Conservation (phyloP, 2,797 vertebrate genomes). For the Notolepis coatsorum region DNA sequence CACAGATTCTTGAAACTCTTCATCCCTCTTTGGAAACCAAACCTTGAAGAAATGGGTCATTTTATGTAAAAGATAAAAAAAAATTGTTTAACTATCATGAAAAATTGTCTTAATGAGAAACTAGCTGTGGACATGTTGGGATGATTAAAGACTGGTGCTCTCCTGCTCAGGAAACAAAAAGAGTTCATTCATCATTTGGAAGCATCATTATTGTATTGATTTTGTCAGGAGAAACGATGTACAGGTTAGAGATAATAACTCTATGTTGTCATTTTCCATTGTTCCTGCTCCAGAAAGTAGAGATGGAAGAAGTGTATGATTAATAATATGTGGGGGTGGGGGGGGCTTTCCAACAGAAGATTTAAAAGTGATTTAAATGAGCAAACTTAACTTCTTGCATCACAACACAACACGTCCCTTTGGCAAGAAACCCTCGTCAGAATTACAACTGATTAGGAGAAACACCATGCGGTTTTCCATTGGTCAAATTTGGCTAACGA, state of each 20-base stretch:
- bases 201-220: neutral
- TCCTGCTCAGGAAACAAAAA: slow-evolving; percentile 64
- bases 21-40: slow-evolving; percentile 72
- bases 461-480: slow-evolving; percentile 28
- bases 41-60: slow-evolving; percentile 44
- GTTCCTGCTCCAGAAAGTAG: no score
- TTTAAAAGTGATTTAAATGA: no score
- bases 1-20: slow-evolving; percentile 72
- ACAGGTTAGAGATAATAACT: neutral
- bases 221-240: neutral
- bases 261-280: no score
- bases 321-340: no score
- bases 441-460: no score
- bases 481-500: slow-evolving; percentile 59
- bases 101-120: slow-evolving; percentile 26
- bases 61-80: slow-evolving; percentile 31
- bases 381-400: no score
- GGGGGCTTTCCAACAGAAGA: no score
- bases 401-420: no score
- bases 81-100: slow-evolving; percentile 11
- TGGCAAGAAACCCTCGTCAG: no score
- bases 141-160: slow-evolving; percentile 55
- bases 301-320: no score
- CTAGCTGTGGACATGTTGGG: slow-evolving; percentile 18
- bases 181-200: neutral